Evolutionary conservation across 2,113 vertebrate genomes (phyloP), one percentile per base, ranked within the genome.

Genomic region (Scatophagus argus): DNA sequence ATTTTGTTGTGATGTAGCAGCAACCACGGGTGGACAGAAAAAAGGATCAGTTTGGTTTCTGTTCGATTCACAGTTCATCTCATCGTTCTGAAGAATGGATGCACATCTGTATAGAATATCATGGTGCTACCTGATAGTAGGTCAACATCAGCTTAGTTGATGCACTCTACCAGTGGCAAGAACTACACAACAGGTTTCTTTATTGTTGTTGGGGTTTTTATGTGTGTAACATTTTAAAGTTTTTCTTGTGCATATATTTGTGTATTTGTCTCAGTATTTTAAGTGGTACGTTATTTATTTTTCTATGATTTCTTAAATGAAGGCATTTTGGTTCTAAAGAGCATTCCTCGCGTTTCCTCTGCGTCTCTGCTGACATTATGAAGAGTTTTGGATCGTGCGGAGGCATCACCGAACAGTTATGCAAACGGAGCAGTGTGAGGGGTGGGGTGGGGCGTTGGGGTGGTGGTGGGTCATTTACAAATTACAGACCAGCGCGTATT

Each of bases 261-360:
- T 88, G 90, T 89, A 90, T 93, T 88, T 89, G 72, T 90, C 77
- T 92, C 87, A 80, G 79, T 92, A 90, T 90, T 92, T 91, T 78
- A 88, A 88, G 77, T 90, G 89, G 85, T 88, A 89, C 85, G 73
- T 88, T 91, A 92, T 93, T 93, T 93, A 92, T 93, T 93, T 94
- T 92, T 93, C 73, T 90, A 91, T 91, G 2, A 79, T 90, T 94
- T 93, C 78, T 92, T 88, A 91, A 85, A 82, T 86, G 87, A 90
- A 89, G 87, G 87, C 89, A 89, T 93, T 90, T 87, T 85, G 87
- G 88, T 92, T 91, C 79, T 69, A 44, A 87, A 83, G 82, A 87
- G 90, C 93, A 94, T 95, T 94, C 94, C 94, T 94, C 85, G 84
- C 87, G 63, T 86, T 75, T 69, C 65, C 52, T n/a, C 63, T 44